These are phyloP conservation scores for Macrophya alboannulata DNA, from an alignment of 2,888 invertebrate genomes.

Conservation along the genomic window DNA sequence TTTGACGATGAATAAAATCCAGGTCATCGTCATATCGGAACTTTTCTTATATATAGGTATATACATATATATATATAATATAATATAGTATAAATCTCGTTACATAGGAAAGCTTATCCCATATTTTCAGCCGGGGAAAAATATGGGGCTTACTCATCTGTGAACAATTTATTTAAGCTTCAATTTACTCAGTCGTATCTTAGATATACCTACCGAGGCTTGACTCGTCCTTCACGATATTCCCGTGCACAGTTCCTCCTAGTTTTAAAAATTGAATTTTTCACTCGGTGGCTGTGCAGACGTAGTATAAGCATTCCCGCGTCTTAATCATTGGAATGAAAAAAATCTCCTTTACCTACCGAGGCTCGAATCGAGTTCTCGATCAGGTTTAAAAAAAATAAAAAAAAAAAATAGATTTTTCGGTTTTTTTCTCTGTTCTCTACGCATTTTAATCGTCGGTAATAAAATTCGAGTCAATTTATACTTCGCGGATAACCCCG, in stretches of 20 bases:
- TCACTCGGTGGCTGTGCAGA: background rate
- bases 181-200: conserved; percentile 26
- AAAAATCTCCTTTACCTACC: no score
- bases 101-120: conserved; percentile 30
- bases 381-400: background rate
- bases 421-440: no score
- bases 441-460: no score
- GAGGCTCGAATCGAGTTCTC: background rate
- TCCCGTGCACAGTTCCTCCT: background rate
- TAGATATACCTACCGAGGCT: background rate
- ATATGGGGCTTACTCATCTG: conserved; percentile 11
- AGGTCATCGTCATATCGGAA: conserved; percentile 15
- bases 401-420: no score
- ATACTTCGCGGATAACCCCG: background rate
- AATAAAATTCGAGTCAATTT: background rate
- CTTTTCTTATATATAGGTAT: background rate
- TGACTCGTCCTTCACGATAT: background rate
- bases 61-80: background rate
- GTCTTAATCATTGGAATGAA: background rate
- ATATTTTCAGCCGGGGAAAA: conserved; percentile 21
- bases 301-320: background rate
- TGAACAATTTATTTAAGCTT: conserved; percentile 51
- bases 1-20: conserved; percentile 42
- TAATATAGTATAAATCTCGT: background rate
- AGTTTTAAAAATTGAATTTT: conserved; percentile 17